A percentile compares a stretch with the other conserved stretches of the same genome.
These are phyloP conservation scores for Gavia stellata DNA, from an alignment of 2,113 vertebrate species.

Conservation along the genomic window DNA sequence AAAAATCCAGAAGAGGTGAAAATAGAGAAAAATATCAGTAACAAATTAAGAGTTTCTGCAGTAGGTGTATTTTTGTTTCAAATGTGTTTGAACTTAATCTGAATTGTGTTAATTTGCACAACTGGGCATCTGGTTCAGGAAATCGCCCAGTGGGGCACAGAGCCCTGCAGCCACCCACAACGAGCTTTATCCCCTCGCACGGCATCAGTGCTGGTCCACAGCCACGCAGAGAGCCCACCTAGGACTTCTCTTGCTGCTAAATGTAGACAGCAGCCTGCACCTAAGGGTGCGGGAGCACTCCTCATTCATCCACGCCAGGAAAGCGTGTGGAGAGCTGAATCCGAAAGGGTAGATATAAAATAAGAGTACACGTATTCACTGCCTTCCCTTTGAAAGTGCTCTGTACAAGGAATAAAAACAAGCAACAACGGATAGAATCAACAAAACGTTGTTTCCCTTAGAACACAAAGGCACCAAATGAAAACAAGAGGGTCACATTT, in stretches of 20 bases:
- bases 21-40: background rate
- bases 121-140: background rate
- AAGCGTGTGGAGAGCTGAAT: rapidly evolving
- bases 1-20: background rate
- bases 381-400: background rate
- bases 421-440: background rate
- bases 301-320: background rate
- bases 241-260: background rate
- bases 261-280: background rate
- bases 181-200: rapidly evolving
- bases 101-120: background rate
- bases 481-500: slow-evolving; percentile 1
- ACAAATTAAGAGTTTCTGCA: background rate
- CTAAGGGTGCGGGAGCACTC: rapidly evolving
- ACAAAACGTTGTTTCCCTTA: background rate
- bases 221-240: rapidly evolving
- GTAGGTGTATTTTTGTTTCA: background rate
- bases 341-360: background rate
- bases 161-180: background rate
- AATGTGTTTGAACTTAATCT: background rate
- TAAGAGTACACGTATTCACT: rapidly evolving
- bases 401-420: background rate
- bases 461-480: background rate
- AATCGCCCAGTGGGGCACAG: rapidly evolving
- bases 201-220: background rate